These are phyloP conservation scores for Minunthozetes semirufus DNA, from an alignment of 2,888 invertebrate genomes.

Conservation along the genomic window DNA sequence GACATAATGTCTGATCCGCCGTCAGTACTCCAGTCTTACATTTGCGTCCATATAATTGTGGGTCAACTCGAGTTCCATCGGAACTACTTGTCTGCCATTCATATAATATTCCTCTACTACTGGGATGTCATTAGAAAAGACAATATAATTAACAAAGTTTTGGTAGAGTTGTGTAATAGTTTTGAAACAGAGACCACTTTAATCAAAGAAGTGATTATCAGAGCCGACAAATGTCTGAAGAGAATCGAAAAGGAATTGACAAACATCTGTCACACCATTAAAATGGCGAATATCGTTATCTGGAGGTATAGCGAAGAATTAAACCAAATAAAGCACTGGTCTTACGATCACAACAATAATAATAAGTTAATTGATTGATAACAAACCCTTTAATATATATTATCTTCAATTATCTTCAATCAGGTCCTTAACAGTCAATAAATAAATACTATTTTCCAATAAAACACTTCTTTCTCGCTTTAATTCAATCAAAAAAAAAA, in stretches of 20 bases:
- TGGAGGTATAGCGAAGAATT: constrained; percentile 5
- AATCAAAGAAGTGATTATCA: constrained; percentile 11
- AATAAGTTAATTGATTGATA: not conserved
- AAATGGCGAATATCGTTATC: not conserved
- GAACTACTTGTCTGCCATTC: not conserved
- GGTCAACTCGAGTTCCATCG: constrained; percentile 12
- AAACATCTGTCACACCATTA: not conserved
- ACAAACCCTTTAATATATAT: not conserved
- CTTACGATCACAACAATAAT: not conserved
- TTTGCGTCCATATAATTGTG: constrained; percentile 11
- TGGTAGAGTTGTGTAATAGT: not conserved
- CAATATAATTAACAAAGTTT: constrained; percentile 23
- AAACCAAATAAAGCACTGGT: constrained; percentile 22
- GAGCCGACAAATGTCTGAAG: constrained; percentile 9
- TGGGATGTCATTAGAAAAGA: constrained; percentile 18
- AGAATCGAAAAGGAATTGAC: constrained; percentile 7
- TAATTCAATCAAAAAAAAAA: too few species aligned
- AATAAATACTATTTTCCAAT: too few species aligned
- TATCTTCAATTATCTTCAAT: too few species aligned
- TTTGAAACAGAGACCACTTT: constrained; percentile 1
- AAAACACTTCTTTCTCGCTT: too few species aligned
- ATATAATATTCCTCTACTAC: constrained; percentile 13
- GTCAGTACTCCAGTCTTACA: constrained; percentile 4
- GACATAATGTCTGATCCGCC: constrained; percentile 2
- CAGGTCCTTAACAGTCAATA: too few species aligned